These are phyloP conservation scores for Megamerina dolium DNA, from an alignment of 2,888 invertebrate species.

Conservation along the genomic window DNA sequence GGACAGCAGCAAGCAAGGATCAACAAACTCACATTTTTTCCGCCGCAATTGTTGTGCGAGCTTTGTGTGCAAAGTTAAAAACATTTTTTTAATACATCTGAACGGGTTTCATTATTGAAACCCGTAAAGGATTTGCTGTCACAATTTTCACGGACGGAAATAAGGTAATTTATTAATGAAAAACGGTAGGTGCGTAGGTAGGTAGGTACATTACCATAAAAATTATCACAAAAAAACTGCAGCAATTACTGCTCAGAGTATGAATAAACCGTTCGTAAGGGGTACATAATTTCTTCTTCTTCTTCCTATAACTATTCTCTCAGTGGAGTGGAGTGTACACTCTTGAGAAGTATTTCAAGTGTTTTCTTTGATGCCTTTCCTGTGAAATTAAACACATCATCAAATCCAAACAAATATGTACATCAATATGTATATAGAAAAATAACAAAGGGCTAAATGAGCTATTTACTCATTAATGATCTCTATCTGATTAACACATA, in stretches of 20 bases:
- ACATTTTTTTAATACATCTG: conserved; percentile 14
- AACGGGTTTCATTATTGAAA: conserved; percentile 32
- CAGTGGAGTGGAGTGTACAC: conserved; percentile 1
- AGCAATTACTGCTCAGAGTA: neutral
- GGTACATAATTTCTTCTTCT: neutral
- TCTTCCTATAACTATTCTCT: neutral
- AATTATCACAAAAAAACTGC: neutral
- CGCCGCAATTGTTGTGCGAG: too few species aligned
- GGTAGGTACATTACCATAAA: neutral
- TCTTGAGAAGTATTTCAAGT: conserved; percentile 29
- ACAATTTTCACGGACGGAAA: conserved; percentile 52
- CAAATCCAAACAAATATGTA: too few species aligned
- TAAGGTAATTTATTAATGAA: conserved; percentile 46
- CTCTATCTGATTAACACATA: too few species aligned
- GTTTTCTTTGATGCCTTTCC: conserved; percentile 49
- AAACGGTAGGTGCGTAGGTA: too few species aligned
- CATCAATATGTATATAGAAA: too few species aligned
- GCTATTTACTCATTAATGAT: too few species aligned
- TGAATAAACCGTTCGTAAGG: neutral
- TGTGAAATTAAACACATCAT: conserved; percentile 48
- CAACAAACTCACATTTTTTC: too few species aligned
- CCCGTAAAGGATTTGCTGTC: conserved; percentile 42
- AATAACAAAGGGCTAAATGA: too few species aligned
- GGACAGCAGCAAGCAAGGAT: too few species aligned
- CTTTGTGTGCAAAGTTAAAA: too few species aligned